A percentile compares a stretch with the other conserved stretches of the same genome.
These are phyloP conservation scores for Hiodon tergisus DNA, from an alignment of 2,113 vertebrate genomes.

Conservation along the genomic window DNA sequence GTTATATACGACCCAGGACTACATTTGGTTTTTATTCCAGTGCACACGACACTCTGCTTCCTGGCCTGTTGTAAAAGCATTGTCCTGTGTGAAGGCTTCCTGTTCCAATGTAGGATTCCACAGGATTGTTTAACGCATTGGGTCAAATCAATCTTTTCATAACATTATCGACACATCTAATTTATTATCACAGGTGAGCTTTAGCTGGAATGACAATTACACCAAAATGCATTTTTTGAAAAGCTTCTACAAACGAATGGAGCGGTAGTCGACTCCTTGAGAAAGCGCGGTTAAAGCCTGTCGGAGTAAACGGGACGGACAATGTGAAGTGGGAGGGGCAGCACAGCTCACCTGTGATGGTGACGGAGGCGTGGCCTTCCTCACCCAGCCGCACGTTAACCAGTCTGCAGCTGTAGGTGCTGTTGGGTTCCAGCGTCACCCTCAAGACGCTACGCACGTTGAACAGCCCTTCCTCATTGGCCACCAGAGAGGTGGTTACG, in stretches of 20 bases:
- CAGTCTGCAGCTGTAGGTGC: constrained; percentile 83
- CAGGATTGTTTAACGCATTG: not conserved
- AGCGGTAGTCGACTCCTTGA: not conserved
- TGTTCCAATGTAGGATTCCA: not conserved
- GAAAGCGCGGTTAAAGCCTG: not conserved
- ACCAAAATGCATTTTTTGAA: too few species aligned
- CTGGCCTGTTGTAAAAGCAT: not conserved
- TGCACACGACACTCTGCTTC: not conserved
- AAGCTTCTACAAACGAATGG: too few species aligned
- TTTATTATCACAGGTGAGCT: too few species aligned
- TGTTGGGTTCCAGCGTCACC: constrained; percentile 75
- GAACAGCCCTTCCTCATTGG: constrained; percentile 84
- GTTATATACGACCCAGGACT: not conserved
- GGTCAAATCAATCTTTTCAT: too few species aligned
- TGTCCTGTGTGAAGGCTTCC: too few species aligned
- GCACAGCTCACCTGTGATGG: constrained; percentile 71
- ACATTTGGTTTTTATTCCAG: not conserved
- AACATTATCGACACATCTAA: too few species aligned
- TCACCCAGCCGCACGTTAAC: constrained; percentile 73
- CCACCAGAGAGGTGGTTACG: constrained; percentile 75
- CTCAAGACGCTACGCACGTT: constrained; percentile 73
- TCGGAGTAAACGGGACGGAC: too few species aligned
- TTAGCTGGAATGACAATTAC: too few species aligned
- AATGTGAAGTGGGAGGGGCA: not conserved
- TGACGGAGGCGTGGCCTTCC: constrained; percentile 71